Percentiles rank a stretch among this genome's conserved stretches.
These are phyloP conservation scores for Arenaria interpres DNA, from an alignment of 2,113 vertebrate genomes.

Conservation along the genomic window DNA sequence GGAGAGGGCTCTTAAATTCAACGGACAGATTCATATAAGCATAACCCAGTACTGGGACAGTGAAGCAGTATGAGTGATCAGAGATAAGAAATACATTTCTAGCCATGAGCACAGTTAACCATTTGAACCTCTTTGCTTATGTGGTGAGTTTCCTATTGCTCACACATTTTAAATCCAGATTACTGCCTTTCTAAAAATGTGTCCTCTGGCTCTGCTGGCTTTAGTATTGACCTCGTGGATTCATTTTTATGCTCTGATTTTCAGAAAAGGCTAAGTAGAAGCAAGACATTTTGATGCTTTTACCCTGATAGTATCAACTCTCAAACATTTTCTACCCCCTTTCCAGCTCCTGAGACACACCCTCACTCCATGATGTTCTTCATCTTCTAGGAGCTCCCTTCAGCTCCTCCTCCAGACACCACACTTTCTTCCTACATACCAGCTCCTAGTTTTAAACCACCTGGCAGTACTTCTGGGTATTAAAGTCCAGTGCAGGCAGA, in stretches of 20 bases:
- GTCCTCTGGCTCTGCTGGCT: background rate
- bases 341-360: background rate
- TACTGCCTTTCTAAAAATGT: background rate
- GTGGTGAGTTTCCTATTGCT: background rate
- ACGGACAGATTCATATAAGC: background rate
- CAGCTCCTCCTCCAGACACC: background rate
- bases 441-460: background rate
- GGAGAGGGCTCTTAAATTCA: background rate
- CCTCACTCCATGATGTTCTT: background rate
- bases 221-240: background rate
- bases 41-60: background rate
- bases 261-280: background rate
- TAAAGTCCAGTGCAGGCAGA: background rate
- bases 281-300: background rate
- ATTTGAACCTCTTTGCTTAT: background rate
- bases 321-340: background rate
- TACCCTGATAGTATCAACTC: background rate
- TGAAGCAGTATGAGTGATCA: background rate
- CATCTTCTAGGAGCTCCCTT: background rate
- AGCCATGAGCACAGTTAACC: background rate
- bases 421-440: background rate
- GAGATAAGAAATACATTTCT: background rate
- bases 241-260: background rate
- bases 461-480: background rate
- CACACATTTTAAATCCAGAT: background rate